Conservation (phyloP, 2,888 invertebrate genomes). For the Strigamia transsilvanica region DNA sequence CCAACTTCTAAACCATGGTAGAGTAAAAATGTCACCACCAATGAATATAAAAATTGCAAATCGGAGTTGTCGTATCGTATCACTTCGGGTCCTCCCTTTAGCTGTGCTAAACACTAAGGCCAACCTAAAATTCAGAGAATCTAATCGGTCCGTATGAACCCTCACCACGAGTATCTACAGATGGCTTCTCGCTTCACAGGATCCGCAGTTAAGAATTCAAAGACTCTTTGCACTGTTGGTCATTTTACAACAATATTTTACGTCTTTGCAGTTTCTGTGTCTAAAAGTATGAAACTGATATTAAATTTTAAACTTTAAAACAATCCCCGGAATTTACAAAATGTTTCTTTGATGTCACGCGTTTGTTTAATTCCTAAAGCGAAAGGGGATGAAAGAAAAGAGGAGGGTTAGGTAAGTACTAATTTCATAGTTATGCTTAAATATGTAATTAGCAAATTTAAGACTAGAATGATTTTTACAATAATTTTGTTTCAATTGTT, state of each 20-base stretch:
- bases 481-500: too few relatives aligned
- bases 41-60: neutral
- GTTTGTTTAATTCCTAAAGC: neutral
- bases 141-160: neutral
- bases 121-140: neutral
- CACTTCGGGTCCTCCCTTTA: neutral
- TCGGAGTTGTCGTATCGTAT: slow-evolving; percentile 2
- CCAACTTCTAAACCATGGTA: neutral
- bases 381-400: too few relatives aligned
- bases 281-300: neutral
- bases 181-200: too few relatives aligned
- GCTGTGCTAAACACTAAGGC: neutral
- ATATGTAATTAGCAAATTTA: too few relatives aligned
- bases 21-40: neutral
- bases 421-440: too few relatives aligned
- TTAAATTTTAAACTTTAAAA: neutral
- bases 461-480: too few relatives aligned
- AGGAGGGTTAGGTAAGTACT: too few relatives aligned
- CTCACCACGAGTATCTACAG: neutral
- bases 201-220: neutral
- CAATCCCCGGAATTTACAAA: neutral
- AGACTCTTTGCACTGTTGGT: neutral
- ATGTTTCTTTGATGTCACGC: neutral
- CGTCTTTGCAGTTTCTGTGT: neutral
- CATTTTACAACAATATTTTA: neutral